Percentiles rank a stretch among this genome's conserved stretches.
These are phyloP conservation scores for Rhadinocentrus ornatus DNA, from an alignment of 2,797 vertebrate species.

Conservation along the genomic window DNA sequence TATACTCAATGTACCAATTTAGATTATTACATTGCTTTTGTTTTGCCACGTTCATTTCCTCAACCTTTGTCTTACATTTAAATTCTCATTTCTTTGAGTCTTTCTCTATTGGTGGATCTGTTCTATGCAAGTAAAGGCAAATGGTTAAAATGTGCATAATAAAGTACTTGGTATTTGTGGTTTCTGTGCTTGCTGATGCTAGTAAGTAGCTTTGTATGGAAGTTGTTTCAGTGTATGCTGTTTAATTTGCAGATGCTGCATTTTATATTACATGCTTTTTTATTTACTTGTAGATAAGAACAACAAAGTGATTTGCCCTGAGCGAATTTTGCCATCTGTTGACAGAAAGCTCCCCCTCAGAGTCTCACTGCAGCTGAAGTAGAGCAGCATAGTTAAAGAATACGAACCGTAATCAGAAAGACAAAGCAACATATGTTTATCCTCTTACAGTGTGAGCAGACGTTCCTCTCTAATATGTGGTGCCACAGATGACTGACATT, in stretches of 20 bases:
- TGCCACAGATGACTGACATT: constrained; percentile 90
- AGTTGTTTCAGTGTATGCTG: constrained; percentile 43
- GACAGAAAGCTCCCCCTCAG: constrained; percentile 61
- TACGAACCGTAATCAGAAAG: constrained; percentile 75
- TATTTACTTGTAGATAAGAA: constrained; percentile 66
- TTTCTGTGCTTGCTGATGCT: constrained; percentile 21
- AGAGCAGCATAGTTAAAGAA: constrained; percentile 70
- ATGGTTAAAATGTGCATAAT: constrained; percentile 56
- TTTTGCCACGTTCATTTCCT: not conserved
- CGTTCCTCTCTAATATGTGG: constrained; percentile 79
- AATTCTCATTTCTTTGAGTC: not conserved
- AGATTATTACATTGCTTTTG: constrained; percentile 18
- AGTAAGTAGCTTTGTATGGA: constrained; percentile 55
- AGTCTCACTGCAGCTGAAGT: constrained; percentile 67
- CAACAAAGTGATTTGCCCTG: constrained; percentile 67
- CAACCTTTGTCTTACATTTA: not conserved
- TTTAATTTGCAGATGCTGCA: constrained; percentile 59
- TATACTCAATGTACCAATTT: constrained; percentile 29
- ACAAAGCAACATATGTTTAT: constrained; percentile 84
- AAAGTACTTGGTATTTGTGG: constrained; percentile 43
- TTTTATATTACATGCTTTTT: constrained; percentile 53
- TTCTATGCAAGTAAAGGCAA: constrained; percentile 58
- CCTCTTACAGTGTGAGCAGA: constrained; percentile 74
- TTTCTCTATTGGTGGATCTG: constrained; percentile 19
- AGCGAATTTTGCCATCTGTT: constrained; percentile 77